Evolutionary conservation across 2,888 invertebrate genomes (phyloP), one percentile per base, ranked within the genome.

Genomic region (Cephus sareptanus): DNA sequence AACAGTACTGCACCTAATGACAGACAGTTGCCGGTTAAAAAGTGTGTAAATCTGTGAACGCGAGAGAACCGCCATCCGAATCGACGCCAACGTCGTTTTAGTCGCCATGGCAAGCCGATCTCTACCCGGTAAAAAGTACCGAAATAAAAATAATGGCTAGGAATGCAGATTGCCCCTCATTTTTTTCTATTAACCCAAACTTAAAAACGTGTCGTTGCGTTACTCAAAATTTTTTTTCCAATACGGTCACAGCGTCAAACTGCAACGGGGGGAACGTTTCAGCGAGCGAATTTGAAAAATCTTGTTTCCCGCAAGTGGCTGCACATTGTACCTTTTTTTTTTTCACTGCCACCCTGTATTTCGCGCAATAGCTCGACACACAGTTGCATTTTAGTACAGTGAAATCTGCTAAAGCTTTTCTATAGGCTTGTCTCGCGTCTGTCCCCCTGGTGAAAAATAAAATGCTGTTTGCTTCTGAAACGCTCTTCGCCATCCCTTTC

Each of bases 1-100:
- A 79, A 77, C 73, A 76, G 31, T 86, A 88, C 89, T 87, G 87
- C 88, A 88, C 89, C 90, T 91, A 91, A 91, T 91, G 90, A 91
- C 90, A 90, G 91, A 90, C 91, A 90, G 91, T 90, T 90, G 88
- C 88, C 85, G 84, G 82, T 79, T 71, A 71, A 71, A 71, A 71
- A 71, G 31, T 34, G 33, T 71, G 71, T 71, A 71, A 71, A 71
- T 71, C 71, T 31, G 71, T 23, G 71, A n/a, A n/a, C 31, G 71
- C 31, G 31, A 34, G 71, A 31, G 71, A 12, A 31, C 31, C 33
- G 31, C 31, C 33, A 34, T 71, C 71, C 31, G 31, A 34, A 31
- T 34, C 31, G 13, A 34, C 71, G 71, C 31, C 13, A n/a, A 6
- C 31, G 71, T 11, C 31, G 31, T 31, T 71, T 71, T 34, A 13